phyloP scores from a whole-genome alignment of 2,113 vertebrate genomes.

The Hylia prasina region DNA sequence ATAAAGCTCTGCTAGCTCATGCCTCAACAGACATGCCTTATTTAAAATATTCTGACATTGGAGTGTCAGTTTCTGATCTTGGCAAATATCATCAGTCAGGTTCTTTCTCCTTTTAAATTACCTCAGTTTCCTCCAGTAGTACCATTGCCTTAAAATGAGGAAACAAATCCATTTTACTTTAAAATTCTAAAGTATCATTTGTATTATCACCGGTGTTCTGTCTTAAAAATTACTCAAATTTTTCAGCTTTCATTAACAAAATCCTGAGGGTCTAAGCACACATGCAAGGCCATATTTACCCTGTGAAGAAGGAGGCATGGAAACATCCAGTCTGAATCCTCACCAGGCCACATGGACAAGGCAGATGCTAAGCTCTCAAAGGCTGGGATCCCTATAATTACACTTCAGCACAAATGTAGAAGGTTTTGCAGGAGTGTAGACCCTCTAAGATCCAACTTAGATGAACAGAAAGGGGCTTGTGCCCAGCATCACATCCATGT shows the following conservation, averaged over 20 bases:
- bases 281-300: neutral
- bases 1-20: neutral
- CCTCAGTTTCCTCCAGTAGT: neutral
- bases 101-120: neutral
- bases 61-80: neutral
- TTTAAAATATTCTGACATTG: neutral
- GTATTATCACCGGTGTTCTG: neutral
- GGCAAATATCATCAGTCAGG: neutral
- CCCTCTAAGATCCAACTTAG: neutral
- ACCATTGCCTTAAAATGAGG: neutral
- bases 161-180: neutral
- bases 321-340: neutral
- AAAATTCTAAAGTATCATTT: neutral
- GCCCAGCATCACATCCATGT: neutral
- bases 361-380: neutral
- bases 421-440: neutral
- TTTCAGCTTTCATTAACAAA: neutral
- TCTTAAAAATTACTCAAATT: neutral
- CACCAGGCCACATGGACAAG: neutral
- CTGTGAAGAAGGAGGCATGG: neutral
- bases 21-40: neutral
- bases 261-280: neutral
- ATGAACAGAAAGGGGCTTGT: neutral
- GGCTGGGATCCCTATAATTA: neutral
- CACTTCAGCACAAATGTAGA: neutral